Base-by-base conservation (phyloP, 2,888 invertebrate species). In the Schrankia costaestrigalis region DNA sequence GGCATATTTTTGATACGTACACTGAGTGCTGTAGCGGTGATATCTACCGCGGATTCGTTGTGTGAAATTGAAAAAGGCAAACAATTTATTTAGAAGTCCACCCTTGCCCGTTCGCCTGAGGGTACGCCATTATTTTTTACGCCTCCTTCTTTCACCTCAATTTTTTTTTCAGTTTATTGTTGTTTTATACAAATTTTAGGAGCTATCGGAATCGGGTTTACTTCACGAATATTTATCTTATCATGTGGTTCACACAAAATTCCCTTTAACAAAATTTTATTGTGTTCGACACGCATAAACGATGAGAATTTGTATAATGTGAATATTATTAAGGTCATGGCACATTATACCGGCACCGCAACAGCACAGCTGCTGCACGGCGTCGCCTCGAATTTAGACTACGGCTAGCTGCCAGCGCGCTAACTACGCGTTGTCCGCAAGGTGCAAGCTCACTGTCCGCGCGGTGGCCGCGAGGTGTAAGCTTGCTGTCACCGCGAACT, bases 101-200 rank as follows among this genome's bases (percentile, higher is more conserved):
- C 76, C 77, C 71, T 65, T 66, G 54, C 60, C 57, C 58, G 56
- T 47, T 65, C 59, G 51, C 57, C n/a, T 58, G 57, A 64, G 73
- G 78, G 77, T 59, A 68, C 64, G 61, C 76, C 72, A 80, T 85
- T 82, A 84, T 79, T 81, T 85, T 84, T 85, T 81, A 82, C 71
- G 72, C 50, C 44, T 63, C 69, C 65, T 76, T 70, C 72, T 75
- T 74, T 78, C 71, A 71, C 78, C 79, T 81, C 72, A 72, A 79
- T 80, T 75, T 74, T 80, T 75, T 74, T 77, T 70, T 56, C 59
- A 57, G 68, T 78, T 76, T 77, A 81, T 73, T 73, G 78, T 74
- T 70, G 61, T 74, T 81, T 80, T 76, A 75, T 78, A 81, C 72
- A 79, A 80, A 79, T 78, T 81, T 76, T 70, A 73, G 60, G 57